Conservation (phyloP, 2,113 vertebrate species). For the Malurus melanocephalus region DNA sequence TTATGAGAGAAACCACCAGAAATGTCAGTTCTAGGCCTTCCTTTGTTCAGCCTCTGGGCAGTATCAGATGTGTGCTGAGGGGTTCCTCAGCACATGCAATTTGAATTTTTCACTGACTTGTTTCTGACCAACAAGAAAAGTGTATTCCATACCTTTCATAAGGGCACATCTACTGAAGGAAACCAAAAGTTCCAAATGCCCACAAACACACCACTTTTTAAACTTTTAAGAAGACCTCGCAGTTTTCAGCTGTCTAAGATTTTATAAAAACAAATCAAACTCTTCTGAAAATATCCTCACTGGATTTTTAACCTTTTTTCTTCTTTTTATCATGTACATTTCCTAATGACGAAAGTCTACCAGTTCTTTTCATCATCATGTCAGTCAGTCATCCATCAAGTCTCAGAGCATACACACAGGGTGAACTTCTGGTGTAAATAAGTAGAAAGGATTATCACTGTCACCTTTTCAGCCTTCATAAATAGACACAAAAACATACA, state of each 20-base stretch:
- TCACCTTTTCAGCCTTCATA: neutral
- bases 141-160: neutral
- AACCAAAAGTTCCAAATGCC: neutral
- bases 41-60: neutral
- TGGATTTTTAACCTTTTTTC: neutral
- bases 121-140: neutral
- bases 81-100: neutral
- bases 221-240: neutral
- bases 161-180: neutral
- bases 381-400: neutral
- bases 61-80: neutral
- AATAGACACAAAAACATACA: neutral
- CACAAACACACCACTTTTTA: neutral
- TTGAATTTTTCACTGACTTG: neutral
- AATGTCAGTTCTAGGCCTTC: neutral
- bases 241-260: neutral
- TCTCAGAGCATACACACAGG: neutral
- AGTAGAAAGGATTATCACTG: neutral
- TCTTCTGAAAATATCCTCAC: neutral
- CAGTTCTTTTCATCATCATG: neutral
- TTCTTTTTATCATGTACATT: neutral
- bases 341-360: neutral
- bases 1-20: neutral
- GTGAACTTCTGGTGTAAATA: neutral
- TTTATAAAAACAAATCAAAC: neutral